phyloP scores from a whole-genome alignment of 2,888 invertebrate genomes.

The Itoplectis maculator region DNA sequence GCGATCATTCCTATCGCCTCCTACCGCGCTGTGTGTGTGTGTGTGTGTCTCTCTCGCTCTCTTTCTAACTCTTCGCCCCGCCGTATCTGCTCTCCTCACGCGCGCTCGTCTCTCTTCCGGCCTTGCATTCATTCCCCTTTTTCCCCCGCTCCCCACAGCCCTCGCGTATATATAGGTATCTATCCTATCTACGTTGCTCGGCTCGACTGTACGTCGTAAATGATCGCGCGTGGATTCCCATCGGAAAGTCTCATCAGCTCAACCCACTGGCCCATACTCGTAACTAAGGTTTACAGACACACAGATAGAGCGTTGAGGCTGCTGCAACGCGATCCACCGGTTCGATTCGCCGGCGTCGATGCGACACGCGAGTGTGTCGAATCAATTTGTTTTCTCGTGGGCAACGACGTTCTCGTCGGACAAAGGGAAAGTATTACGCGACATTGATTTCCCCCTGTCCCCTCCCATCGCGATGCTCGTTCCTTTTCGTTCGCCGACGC shows the following conservation, averaged over 20 bases:
- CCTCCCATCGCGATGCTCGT: neutral
- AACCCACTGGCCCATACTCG: constrained; percentile 32
- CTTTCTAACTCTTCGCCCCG: neutral
- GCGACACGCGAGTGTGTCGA: constrained; percentile 59
- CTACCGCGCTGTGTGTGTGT: too few relatives aligned
- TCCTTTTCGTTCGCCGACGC: neutral
- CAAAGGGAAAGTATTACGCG: constrained; percentile 30
- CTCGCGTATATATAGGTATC: constrained; percentile 49
- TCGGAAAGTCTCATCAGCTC: constrained; percentile 44
- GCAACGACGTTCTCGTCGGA: neutral
- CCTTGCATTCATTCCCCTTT: constrained; percentile 67
- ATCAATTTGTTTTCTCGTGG: constrained; percentile 39
- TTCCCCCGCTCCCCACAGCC: constrained; percentile 47
- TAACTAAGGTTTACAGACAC: constrained; percentile 24
- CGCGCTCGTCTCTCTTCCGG: constrained; percentile 60
- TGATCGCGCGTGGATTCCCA: constrained; percentile 46
- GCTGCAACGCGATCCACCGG: neutral
- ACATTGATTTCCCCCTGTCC: constrained; percentile 1
- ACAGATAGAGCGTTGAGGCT: too few relatives aligned
- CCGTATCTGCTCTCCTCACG: constrained; percentile 38
- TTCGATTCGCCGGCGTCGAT: constrained; percentile 22
- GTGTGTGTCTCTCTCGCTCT: neutral
- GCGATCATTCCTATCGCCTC: constrained; percentile 14
- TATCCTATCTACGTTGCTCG: constrained; percentile 72
- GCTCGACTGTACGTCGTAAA: constrained; percentile 55